Conservation (phyloP, 2,888 invertebrate species). For the Drosophila vallismaia region DNA sequence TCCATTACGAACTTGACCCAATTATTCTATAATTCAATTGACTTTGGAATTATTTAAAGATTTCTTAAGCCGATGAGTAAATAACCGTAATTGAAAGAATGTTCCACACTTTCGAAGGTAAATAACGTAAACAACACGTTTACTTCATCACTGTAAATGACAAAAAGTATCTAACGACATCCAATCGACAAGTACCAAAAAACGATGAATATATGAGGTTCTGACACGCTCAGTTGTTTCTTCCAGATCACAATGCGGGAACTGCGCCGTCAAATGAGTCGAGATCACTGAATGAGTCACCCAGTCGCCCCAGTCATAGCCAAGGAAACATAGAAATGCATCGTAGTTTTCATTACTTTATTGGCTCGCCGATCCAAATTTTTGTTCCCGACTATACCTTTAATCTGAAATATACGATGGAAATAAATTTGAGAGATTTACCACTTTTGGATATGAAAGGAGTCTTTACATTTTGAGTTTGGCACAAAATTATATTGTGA, state of each 20-base stretch:
- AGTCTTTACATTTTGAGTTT: not conserved
- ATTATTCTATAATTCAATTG: conserved; percentile 40
- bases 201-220: not conserved
- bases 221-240: conserved; percentile 16
- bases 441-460: not conserved
- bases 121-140: conserved; percentile 57
- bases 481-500: not conserved
- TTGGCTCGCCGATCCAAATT: not conserved
- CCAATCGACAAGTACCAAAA: no score
- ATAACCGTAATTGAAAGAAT: conserved; percentile 45
- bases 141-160: conserved; percentile 40
- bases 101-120: conserved; percentile 60
- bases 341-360: conserved; percentile 1
- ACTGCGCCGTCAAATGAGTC: conserved; percentile 61
- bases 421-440: not conserved
- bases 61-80: conserved; percentile 54
- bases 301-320: not conserved
- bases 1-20: conserved; percentile 42
- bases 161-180: conserved; percentile 53
- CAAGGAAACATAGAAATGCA: not conserved
- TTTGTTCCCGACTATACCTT: not conserved
- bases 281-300: conserved; percentile 18
- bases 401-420: not conserved
- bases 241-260: conserved; percentile 72
- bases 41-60: conserved; percentile 60